A percentile compares a stretch with the other conserved stretches of the same genome.
These are phyloP conservation scores for Homarus americanus DNA, from an alignment of 1,140 invertebrate genomes.

Conservation along the genomic window DNA sequence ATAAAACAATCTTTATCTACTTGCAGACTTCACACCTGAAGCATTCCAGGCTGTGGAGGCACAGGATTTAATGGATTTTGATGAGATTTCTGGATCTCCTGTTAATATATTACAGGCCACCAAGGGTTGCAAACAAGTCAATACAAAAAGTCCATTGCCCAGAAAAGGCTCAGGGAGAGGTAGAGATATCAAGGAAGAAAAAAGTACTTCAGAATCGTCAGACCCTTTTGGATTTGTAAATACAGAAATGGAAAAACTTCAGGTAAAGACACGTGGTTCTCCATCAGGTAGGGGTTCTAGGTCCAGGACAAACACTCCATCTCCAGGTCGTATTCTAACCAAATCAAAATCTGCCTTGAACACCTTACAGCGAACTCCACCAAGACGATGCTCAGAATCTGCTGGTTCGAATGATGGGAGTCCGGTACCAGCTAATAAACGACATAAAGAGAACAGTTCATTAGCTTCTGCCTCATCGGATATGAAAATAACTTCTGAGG, in stretches of 20 bases:
- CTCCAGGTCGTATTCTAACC: background rate
- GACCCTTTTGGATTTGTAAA: conserved; percentile 52
- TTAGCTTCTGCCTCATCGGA: conserved; percentile 18
- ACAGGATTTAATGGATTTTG: conserved; percentile 18
- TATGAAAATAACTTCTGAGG: background rate
- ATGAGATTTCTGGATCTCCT: background rate
- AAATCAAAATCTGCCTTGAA: conserved; percentile 14
- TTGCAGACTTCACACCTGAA: conserved; percentile 41
- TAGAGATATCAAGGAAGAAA: conserved; percentile 6
- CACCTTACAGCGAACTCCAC: conserved; percentile 11
- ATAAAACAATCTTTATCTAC: background rate
- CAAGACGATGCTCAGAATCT: conserved; percentile 26
- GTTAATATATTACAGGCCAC: background rate
- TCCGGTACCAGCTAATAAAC: background rate
- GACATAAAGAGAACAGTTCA: background rate
- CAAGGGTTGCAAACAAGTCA: background rate
- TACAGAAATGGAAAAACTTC: conserved; percentile 55
- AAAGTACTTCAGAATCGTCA: background rate
- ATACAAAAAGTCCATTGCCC: background rate
- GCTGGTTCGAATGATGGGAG: conserved; percentile 1
- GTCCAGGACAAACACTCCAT: conserved; percentile 40
- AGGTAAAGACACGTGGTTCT: conserved; percentile 12
- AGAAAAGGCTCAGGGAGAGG: background rate
- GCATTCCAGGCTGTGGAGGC: background rate
- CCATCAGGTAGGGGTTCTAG: background rate